Evolutionary conservation across 2,797 vertebrate genomes (phyloP), one percentile per base, ranked within the genome.

Genomic region (Peromyscus melanophrys): DNA sequence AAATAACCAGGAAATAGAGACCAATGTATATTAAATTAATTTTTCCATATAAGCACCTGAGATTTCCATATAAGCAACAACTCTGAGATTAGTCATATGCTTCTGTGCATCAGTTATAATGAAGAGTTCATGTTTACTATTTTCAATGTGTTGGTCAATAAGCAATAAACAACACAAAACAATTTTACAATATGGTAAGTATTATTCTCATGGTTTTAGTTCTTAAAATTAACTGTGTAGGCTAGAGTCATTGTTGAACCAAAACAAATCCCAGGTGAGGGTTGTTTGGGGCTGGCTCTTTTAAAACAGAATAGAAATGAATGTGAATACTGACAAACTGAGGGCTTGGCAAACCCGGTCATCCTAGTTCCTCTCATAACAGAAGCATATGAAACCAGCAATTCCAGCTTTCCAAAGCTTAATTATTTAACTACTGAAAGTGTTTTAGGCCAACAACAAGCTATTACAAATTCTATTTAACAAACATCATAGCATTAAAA

Each of bases 221-320:
- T 95, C 67, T 80, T 61, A 78, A 96, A 96, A 97, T 95, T 59
- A 96, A 93, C 89, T 92, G 55, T 90, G 43, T 85, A 95, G 92
- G 31, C 78, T 95, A 78, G 69, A 97, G 63, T 55, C 40, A 97
- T 87, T 92, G 76, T 55, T 92, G 75, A 96, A 95, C 40, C 88
- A 90, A 96, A 96, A 92, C 95, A 97, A 95, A 95, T 90, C 23
- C 65, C 0, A 12, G 81, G 21, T 52, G 11, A 95, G 3, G 61
- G 78, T 78, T 92, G 52, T 86, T 97, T 91, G 31, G 49, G 91
- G 61, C 69, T 89, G 91, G 61, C 69, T 89, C 25, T 84, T 89
- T 87, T 89, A 92, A 95, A 93, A 91, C 43, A 95, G 31, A 89
- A 43, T 77, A 92, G 73, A 96, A 96, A 95, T n/a, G 29, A 88